Conservation (phyloP, 2,888 invertebrate species). For the Pseudococcus viburni region DNA sequence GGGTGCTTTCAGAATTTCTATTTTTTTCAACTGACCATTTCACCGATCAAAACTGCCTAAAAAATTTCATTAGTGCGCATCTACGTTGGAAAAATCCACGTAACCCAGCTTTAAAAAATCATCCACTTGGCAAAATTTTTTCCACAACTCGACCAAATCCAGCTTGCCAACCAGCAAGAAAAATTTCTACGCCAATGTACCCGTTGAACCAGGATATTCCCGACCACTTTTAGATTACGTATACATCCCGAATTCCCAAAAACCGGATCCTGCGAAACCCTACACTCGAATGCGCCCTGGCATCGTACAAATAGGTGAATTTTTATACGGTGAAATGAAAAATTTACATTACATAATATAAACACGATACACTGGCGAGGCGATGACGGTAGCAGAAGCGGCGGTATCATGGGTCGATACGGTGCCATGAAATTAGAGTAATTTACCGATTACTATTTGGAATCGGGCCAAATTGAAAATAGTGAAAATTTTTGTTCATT, state of each 20-base stretch:
- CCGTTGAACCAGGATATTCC: constrained; percentile 14
- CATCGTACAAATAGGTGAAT: background rate
- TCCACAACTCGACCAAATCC: background rate
- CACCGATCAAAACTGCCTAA: no score
- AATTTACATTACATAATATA: constrained; percentile 34
- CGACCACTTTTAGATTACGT: background rate
- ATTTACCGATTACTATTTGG: constrained; percentile 38
- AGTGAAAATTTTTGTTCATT: background rate
- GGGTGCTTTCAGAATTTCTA: no score
- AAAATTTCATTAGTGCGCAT: no score
- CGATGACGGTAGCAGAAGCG: no score
- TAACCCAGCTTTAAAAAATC: background rate
- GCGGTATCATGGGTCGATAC: background rate
- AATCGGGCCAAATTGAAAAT: constrained; percentile 32
- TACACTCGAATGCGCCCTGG: background rate
- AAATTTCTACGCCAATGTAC: background rate
- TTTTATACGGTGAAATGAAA: background rate
- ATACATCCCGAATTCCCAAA: constrained; percentile 4
- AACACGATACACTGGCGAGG: background rate
- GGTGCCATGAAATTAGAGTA: constrained; percentile 40
- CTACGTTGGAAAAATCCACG: no score
- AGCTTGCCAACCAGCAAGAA: background rate
- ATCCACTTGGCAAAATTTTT: background rate
- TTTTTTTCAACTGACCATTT: no score
- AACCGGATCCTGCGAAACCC: constrained; percentile 8